Evolutionary conservation across 2,888 invertebrate species (phyloP), one percentile per base, ranked within the genome.

Genomic region (Sympetrum striolatum): DNA sequence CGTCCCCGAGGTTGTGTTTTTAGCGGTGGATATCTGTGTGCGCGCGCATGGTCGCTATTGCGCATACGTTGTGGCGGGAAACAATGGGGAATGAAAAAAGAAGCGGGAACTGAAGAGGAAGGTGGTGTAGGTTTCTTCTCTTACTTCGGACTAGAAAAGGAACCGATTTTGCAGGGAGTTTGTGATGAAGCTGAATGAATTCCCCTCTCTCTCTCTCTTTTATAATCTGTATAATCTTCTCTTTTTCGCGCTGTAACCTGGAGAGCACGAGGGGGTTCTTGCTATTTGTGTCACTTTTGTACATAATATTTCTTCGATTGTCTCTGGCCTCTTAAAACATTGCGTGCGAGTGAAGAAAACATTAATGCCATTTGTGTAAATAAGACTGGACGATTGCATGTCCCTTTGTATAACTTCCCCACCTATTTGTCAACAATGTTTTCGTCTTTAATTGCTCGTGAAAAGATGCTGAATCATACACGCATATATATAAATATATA

Each of bases 211-310:
- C 73, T 73, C 73, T 73, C 73, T 73, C 73, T 73, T 73, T 73
- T 53, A 44, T 31, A 53, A 53, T 48, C 35, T 82, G 15, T 35
- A 10, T 82, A 31, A 60, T 86, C 53, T 53, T 53, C 53, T 53
- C 53, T 53, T 18, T 53, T 53, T 53, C 53, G 18, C 53, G 53
- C 53, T 53, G 53, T 53, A 53, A 53, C 18, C 15, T 86, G 39
- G 60, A 60, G 73, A 73, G 25, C 73, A 73, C 25, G 31, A 53
- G 86, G 64, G 60, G 37, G 86, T 35, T 86, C 86, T 86, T 86
- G 60, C 86, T 86, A 58, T 86, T 73, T 86, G 86, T 86, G 86
- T 86, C 86, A 86, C 86, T 86, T 86, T 86, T 86, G 86, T 86
- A 86, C 60, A 86, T 86, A 86, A 53, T 64, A 58, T 86, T 86